phyloP scores from a whole-genome alignment of 1,140 invertebrate genomes.

The Magallana angulata region DNA sequence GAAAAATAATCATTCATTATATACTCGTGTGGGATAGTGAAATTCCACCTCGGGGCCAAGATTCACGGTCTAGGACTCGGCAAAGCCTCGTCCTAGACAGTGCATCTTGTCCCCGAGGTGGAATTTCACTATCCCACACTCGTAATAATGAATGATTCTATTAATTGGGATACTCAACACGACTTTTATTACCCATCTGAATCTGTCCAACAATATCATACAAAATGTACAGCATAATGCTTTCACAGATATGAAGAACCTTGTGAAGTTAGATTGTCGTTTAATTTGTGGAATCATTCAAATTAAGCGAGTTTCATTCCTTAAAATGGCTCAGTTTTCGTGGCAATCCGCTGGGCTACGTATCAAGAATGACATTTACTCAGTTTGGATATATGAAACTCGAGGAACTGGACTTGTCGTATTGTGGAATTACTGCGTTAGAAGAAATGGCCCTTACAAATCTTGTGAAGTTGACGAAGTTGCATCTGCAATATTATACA shows the following conservation, averaged over 20 bases:
- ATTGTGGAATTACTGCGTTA: neutral
- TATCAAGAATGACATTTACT: slow-evolving; percentile 27
- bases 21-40: no score
- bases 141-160: no score
- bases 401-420: slow-evolving; percentile 6
- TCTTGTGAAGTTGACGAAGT: neutral
- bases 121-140: no score
- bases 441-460: neutral
- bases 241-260: neutral
- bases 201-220: neutral
- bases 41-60: no score
- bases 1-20: no score
- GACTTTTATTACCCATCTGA: neutral
- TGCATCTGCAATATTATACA: neutral
- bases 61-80: no score
- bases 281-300: neutral
- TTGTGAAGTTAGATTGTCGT: slow-evolving; percentile 16
- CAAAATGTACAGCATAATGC: slow-evolving; percentile 20
- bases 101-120: no score
- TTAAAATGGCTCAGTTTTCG: slow-evolving; percentile 13
- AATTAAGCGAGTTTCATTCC: slow-evolving; percentile 23
- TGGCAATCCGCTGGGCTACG: neutral
- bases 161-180: neutral
- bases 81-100: no score
- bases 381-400: neutral